phyloP scores from a whole-genome alignment of 2,888 invertebrate genomes.

The Drosophila ochracea region DNA sequence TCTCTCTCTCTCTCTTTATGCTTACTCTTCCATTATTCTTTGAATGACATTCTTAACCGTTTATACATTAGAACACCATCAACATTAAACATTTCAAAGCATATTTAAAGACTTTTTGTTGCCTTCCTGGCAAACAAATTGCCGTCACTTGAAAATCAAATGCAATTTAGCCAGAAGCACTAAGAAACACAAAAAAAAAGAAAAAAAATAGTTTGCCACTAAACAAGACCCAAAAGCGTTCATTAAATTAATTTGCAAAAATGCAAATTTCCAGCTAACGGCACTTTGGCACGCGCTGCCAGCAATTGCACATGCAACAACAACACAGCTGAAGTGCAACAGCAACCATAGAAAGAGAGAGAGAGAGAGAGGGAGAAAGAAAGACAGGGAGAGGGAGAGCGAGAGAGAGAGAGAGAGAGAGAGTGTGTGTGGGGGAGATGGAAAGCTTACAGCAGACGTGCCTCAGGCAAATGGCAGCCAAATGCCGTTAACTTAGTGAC shows the following conservation, averaged over 20 bases:
- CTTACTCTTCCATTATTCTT: neutral
- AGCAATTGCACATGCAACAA: conserved; percentile 43
- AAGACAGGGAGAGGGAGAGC: neutral
- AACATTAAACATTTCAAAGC: neutral
- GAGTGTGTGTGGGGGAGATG: conserved; percentile 17
- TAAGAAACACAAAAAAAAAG: conserved; percentile 7
- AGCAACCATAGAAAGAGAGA: conserved; percentile 6
- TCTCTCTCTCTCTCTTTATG: neutral
- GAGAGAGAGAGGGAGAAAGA: neutral
- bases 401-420: neutral
- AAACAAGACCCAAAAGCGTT: conserved; percentile 72
- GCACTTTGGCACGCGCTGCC: conserved; percentile 77
- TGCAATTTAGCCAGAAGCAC: conserved; percentile 59
- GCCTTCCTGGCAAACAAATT: conserved; percentile 27
- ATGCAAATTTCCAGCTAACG: conserved; percentile 78
- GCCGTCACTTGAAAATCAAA: conserved; percentile 55
- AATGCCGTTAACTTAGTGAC: conserved; percentile 82
- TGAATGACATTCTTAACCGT: neutral
- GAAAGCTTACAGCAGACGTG: conserved; percentile 48
- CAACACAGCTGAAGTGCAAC: conserved; percentile 55
- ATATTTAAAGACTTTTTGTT: neutral
- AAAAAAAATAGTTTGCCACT: conserved; percentile 60
- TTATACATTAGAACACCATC: neutral
- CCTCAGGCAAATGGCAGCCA: conserved; percentile 68
- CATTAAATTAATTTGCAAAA: conserved; percentile 81